Evolutionary conservation across 92 coral and sea anemone species (phyloP), one percentile per base, ranked within the genome.

Genomic region (Zoanthus solanderi): DNA sequence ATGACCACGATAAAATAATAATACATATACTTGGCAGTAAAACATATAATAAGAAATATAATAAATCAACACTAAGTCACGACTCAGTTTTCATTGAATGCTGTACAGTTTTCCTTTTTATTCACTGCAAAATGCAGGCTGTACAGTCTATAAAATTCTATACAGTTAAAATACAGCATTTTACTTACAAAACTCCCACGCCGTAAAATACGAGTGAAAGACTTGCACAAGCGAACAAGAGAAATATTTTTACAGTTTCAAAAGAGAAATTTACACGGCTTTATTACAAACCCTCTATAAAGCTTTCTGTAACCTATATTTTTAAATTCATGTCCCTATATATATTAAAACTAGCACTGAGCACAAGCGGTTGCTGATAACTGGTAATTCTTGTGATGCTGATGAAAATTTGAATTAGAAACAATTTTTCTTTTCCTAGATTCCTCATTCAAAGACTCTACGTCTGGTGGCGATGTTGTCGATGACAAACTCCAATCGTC

Each of bases 91-190:
- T 87, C 87, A 78, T 89, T 67, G 86, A 78, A 77, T 75, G 80
- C 82, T 77, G 79, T 84, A 87, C 80, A 83, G 87, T 76, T 79
- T 37, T 37, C 4, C 42, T 37, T 37, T 37, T 89, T 85, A 92
- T 93, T 94, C 92, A 91, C 90, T 75, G 92, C 77, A 95, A 93
- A 91, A 88, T 83, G 91, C 92, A 87, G 88, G 74, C 98, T 93
- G 93, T 95, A 95, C 98, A 95, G 98, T 88, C 91, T 93, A 93
- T 92, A 91, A 95, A 95, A 95, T 93, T 91, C 95, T 95, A 95
- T 93, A 95, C 96, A 93, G 93, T 93, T 95, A 93, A 95, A 95
- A 95, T 79, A 83, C 89, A 87, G 88, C 90, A 86, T 85, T 95
- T 93, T 93, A 91, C 89, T 95, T 95, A 93, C 98, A 95, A 95